Conservation (phyloP, 2,113 vertebrate genomes). For the Apteryx owenii region DNA sequence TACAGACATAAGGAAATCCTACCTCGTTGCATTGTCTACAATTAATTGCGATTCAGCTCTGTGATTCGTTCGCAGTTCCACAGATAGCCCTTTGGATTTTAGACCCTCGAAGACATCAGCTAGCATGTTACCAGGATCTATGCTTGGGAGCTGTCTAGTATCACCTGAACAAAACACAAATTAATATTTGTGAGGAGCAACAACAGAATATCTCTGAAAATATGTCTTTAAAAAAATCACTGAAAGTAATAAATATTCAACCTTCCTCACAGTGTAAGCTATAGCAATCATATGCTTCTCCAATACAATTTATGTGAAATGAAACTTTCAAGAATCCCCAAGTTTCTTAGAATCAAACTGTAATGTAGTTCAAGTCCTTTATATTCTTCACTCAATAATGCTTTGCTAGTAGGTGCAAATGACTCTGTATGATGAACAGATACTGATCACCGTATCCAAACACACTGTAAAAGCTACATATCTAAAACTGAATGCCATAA, state of each 20-base stretch:
- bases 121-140: conserved; percentile 85
- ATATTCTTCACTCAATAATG: background rate
- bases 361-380: background rate
- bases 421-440: background rate
- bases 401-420: background rate
- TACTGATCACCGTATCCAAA: background rate
- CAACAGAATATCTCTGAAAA: background rate
- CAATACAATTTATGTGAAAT: background rate
- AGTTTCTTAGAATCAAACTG: background rate
- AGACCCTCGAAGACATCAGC: conserved; percentile 81
- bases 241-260: background rate
- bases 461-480: background rate
- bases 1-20: conserved; percentile 1
- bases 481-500: background rate
- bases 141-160: conserved; percentile 86
- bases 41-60: conserved; percentile 87
- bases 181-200: background rate
- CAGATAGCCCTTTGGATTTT: conserved; percentile 70
- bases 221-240: background rate
- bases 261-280: background rate
- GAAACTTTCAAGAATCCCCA: background rate
- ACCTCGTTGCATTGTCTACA: conserved; percentile 84
- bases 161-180: conserved; percentile 76
- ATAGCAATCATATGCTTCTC: background rate
- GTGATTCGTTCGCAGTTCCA: conserved; percentile 86